Evolutionary conservation across 2,797 vertebrate species (phyloP).

Genomic region (Microtus agrestis): DNA sequence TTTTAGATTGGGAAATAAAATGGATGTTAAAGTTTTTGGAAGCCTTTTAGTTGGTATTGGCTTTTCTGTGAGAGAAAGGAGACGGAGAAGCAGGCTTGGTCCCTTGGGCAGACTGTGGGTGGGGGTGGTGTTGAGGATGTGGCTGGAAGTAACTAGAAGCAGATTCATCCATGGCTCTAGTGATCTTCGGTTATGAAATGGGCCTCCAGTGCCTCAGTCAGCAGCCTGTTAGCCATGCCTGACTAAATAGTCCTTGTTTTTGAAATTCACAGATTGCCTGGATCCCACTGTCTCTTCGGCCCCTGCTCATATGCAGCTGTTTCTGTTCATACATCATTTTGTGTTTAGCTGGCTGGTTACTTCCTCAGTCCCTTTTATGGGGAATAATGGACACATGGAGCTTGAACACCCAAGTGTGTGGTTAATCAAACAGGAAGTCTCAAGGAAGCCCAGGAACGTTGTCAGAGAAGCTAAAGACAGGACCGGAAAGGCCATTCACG

Average conservation of each 20-base stretch:
- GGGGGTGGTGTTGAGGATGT: background rate
- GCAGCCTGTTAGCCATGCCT: slow-evolving; percentile 77
- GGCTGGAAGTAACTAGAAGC: slow-evolving; percentile 50
- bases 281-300: slow-evolving; percentile 80
- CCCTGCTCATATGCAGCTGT: slow-evolving; percentile 79
- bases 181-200: slow-evolving; percentile 68
- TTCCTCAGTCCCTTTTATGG: slow-evolving; percentile 67
- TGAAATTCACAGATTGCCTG: slow-evolving; percentile 81
- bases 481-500: slow-evolving; percentile 40
- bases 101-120: background rate
- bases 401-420: slow-evolving; percentile 64
- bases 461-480: slow-evolving; percentile 53
- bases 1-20: slow-evolving; percentile 46
- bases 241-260: slow-evolving; percentile 79
- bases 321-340: slow-evolving; percentile 44
- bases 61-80: slow-evolving; percentile 44
- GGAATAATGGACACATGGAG: slow-evolving; percentile 69
- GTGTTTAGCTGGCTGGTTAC: slow-evolving; percentile 60
- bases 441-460: slow-evolving; percentile 62
- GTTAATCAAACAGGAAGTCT: slow-evolving; percentile 78
- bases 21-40: background rate
- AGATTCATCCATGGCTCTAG: slow-evolving; percentile 59
- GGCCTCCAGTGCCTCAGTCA: slow-evolving; percentile 57
- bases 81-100: slow-evolving; percentile 17
- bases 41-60: background rate